Evolutionary conservation across 2,797 vertebrate genomes (phyloP).

Genomic region (Sebastes kiyomatsui): DNA sequence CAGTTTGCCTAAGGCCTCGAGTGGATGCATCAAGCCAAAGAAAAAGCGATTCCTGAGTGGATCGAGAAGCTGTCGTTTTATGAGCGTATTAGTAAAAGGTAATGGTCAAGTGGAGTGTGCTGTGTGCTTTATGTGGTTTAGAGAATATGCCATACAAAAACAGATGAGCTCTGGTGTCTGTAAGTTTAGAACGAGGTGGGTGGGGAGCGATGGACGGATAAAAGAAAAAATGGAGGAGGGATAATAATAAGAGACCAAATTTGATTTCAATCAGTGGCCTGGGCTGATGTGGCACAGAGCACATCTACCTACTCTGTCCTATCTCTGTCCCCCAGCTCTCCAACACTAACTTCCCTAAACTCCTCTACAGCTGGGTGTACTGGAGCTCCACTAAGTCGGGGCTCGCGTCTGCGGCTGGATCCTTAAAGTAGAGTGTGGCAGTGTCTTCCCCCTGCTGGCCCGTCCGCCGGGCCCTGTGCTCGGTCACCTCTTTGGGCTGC

Average conservation of each 20-base stretch:
- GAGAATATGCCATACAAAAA: constrained; percentile 17
- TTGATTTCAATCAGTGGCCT: constrained; percentile 80
- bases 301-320: constrained; percentile 37
- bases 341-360: neutral
- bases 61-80: neutral
- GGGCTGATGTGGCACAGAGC: constrained; percentile 33
- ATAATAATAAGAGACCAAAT: constrained; percentile 75
- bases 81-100: constrained; percentile 35
- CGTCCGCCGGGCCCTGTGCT: constrained; percentile 80
- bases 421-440: constrained; percentile 88
- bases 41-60: neutral
- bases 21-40: neutral
- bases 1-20: constrained; percentile 3
- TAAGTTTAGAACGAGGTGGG: constrained; percentile 5
- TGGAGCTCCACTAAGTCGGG: constrained; percentile 85
- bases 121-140: neutral
- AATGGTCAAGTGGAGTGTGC: constrained; percentile 16
- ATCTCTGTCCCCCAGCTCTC: constrained; percentile 16
- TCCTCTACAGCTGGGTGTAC: constrained; percentile 84
- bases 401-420: constrained; percentile 81
- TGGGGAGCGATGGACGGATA: constrained; percentile 30
- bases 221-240: constrained; percentile 35
- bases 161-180: constrained; percentile 30
- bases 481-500: constrained; percentile 96
- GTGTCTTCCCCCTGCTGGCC: constrained; percentile 81